phyloP scores from a whole-genome alignment of 2,797 vertebrate genomes.

The Enteromius mattozi region DNA sequence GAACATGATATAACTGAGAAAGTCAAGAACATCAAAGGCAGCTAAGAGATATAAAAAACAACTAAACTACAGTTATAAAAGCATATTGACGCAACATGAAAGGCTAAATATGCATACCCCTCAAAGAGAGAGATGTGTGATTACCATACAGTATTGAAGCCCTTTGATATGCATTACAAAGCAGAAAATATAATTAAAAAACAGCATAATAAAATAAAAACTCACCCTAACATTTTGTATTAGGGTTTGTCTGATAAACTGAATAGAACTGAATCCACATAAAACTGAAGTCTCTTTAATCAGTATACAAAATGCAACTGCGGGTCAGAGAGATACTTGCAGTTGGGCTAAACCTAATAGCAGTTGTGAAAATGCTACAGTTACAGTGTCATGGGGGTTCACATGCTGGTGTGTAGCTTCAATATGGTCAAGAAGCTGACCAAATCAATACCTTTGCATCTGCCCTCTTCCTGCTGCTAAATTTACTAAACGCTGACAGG shows the following conservation, averaged over 20 bases:
- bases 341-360: background rate
- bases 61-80: slow-evolving; percentile 2
- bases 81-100: slow-evolving; percentile 15
- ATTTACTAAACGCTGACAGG: slow-evolving; percentile 73
- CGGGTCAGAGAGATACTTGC: background rate
- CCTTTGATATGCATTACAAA: background rate
- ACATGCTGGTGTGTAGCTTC: background rate
- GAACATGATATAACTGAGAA: slow-evolving; percentile 1
- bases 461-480: slow-evolving; percentile 68
- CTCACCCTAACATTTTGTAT: background rate
- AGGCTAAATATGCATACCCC: slow-evolving; percentile 20
- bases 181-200: background rate
- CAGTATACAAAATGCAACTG: background rate
- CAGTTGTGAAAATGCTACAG: background rate
- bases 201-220: background rate
- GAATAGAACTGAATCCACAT: background rate
- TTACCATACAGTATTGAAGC: background rate
- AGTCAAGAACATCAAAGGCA: slow-evolving; percentile 30
- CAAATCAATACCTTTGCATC: slow-evolving; percentile 72
- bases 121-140: background rate
- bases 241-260: background rate
- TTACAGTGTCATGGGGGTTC: slow-evolving; percentile 15
- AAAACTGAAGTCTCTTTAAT: background rate
- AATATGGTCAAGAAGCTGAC: slow-evolving; percentile 50
- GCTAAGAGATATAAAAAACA: background rate